phyloP scores from a whole-genome alignment of 2,888 invertebrate genomes.

The Tuberolachnus salignus region DNA sequence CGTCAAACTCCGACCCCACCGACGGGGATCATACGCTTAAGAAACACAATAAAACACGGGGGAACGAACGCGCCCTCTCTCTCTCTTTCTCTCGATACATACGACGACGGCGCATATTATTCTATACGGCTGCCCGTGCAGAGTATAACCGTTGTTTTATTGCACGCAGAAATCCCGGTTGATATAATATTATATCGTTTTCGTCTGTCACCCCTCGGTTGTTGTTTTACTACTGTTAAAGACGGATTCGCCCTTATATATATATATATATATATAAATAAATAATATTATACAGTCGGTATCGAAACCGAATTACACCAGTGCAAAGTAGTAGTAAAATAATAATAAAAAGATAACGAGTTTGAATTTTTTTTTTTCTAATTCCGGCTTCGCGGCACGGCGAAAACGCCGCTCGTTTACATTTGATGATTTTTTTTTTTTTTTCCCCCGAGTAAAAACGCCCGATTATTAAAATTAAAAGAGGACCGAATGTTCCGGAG shows the following conservation, averaged over 20 bases:
- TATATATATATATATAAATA: too few species aligned
- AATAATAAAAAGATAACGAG: too few species aligned
- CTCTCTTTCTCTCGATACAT: background rate
- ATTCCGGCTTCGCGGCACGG: too few species aligned
- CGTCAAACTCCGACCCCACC: too few species aligned
- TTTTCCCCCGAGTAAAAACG: too few species aligned
- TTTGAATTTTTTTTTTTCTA: too few species aligned
- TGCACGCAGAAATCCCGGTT: slow-evolving; percentile 27
- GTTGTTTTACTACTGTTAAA: background rate
- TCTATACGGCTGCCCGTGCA: background rate
- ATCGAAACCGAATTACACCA: slow-evolving; percentile 8
- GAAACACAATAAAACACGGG: slow-evolving; percentile 48
- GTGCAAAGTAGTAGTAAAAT: too few species aligned
- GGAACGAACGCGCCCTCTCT: slow-evolving; percentile 17
- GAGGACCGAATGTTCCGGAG: too few species aligned
- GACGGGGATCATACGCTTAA: slow-evolving; percentile 15
- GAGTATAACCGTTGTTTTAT: slow-evolving; percentile 45
- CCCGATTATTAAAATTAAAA: too few species aligned
- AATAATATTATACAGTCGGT: too few species aligned
- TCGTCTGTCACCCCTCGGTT: slow-evolving; percentile 5
- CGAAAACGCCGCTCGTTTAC: too few species aligned
- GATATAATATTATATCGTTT: slow-evolving; percentile 31
- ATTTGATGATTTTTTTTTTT: too few species aligned
- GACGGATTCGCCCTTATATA: background rate
- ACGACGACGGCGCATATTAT: background rate